Base-by-base conservation (phyloP, 2,113 vertebrate species). In the Lepus europaeus region DNA sequence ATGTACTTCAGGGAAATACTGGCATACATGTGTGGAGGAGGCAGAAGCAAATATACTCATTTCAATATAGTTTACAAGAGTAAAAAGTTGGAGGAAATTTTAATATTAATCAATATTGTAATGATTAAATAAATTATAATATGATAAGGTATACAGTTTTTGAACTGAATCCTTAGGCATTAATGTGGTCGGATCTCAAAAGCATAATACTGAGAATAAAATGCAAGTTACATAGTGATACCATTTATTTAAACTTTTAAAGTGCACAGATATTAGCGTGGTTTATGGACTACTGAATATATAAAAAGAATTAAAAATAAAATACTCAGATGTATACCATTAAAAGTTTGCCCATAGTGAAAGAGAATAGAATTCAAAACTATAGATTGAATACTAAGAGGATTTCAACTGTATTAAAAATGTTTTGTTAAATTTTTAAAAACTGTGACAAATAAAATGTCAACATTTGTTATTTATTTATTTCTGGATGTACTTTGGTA, bases 171-270 rank as follows among this genome's bases (percentile, higher is more conserved):
- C n/a, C 5, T 36, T 51, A 53, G 27, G 14, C 6, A 78, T 6
- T 11, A 86, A 17, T 74, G 63, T 39, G 29, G 17, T 85, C 68
- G 64, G 8, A 88, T n/a, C 12, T 96, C 66, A 69, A 76, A 87
- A 90, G 17, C 23, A 31, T 68, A 91, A 56, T 73, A 77, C 20
- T 93, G 73, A 91, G 23, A 88, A 9, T 31, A 36, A 82, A 90
- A 85, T 77, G 9, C 25, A 89, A 73, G n/a, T 73, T 63, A 80
- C 13, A 22, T 27, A 76, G 1, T 31, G 13, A 45, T 81, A 59
- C 3, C 53, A 85, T 31, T 78, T 86, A 89, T 49, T 95, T 82
- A 79, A 89, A 49, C 4, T 69, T 92, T 81, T 95, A 33, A 88
- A 96, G 76, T 79, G 16, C 29, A 94, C 11, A 91, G 76, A 27